Evolutionary conservation across 2,888 invertebrate genomes (phyloP), one percentile per base, ranked within the genome.

Genomic region (Branchipolynoe longqiensis): DNA sequence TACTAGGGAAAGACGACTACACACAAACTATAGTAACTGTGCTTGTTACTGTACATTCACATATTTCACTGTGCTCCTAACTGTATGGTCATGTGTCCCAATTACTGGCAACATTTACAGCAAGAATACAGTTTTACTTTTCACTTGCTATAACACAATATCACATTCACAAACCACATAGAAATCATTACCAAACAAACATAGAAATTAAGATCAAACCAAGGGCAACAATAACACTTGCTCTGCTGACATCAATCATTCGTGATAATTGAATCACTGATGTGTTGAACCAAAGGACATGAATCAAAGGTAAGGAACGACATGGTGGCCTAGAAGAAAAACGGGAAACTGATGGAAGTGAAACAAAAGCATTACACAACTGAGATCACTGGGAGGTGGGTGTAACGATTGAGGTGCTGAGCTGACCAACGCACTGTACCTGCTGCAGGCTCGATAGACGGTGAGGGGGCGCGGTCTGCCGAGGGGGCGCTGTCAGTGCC

Each of bases 381-480:
- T n/a, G 58, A n/a, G 25, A n/a, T 8, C 22, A 58, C 58, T 14
- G 8, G 18, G 48, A 31, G 31, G 62, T n/a, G 31, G n/a, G n/a
- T n/a, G n/a, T n/a, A 62, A 62, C 3, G 62, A 31, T 12, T 28
- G 14, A 1, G 31, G 62, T 14, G 25, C 28, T 31, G 25, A 62
- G 31, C 28, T 14, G n/a, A 62, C 62, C 18, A 62, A 62, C 48
- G 62, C 28, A 62, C 82, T 0, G 85, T 83, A 83, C 85, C 87
- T 73, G 85, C 85, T 69, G 87, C 86, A 59, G 88, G 82, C 28
- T 86, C n/a, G n/a, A n/a, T n/a, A n/a, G n/a, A n/a, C n/a, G n/a
- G n/a, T n/a, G n/a, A n/a, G n/a, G n/a, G n/a, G n/a, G n/a, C n/a
- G n/a, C n/a, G n/a, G n/a, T n/a, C n/a, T n/a, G n/a, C n/a, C n/a